Evolutionary conservation across 2,797 vertebrate species (phyloP), one percentile per base, ranked within the genome.

Genomic region (Balearica regulorum): DNA sequence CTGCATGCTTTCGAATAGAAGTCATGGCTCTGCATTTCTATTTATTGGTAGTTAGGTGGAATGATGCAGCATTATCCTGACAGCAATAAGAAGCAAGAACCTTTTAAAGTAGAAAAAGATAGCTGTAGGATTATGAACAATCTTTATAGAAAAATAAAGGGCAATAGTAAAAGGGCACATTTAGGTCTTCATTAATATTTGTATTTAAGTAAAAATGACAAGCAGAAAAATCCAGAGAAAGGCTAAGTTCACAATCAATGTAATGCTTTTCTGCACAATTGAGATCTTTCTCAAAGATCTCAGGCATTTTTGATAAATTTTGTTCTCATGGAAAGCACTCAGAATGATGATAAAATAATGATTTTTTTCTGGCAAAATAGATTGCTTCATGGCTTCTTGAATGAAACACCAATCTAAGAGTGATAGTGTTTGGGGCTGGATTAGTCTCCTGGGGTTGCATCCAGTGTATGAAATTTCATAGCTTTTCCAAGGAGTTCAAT

Each of bases 321-420:
- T 72, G 3, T 86, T 92, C 93, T 82, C 79, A 70, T 57, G 31
- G 72, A 90, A 95, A 92, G 62, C 93, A 90, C 65, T 94, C 54
- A 53, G 65, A 83, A 72, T 79, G 83, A 89, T 83, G 90, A 89
- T 81, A 94, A 92, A 95, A 91, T 92, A 77, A 93, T 85, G 88
- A 79, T 84, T 93, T 86, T 81, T 71, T 28, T 13, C 78, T 76
- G 82, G 87, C 49, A 91, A 96, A 95, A 92, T 55, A 94, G 93
- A 95, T 95, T 94, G 84, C 92, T 97, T 96, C 93, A 94, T 95
- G 96, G 94, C 87, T 96, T 92, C 94, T 92, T 96, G 93, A 96
- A 96, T 86, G 90, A 95, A 97, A 86, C 84, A 96, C 96, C 96
- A 95, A 97, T 97, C 94, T 95, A 91, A 94, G 78, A 91, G 86